Evolutionary conservation across 2,888 invertebrate genomes (phyloP), one percentile per base, ranked within the genome.

Genomic region (Tinea pellionella): DNA sequence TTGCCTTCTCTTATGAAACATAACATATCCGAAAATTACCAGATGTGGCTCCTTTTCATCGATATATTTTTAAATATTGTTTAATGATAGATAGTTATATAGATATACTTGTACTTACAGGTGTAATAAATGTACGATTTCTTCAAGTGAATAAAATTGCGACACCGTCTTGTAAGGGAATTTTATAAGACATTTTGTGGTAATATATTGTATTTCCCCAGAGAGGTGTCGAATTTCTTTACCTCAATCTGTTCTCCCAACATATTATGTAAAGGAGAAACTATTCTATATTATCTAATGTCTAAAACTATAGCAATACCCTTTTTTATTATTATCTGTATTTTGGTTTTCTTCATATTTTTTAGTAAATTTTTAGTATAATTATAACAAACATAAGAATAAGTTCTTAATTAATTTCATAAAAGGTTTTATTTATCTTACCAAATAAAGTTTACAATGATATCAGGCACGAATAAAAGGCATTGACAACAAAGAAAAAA

Each of bases 181-280:
- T 47, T 47, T 47, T 47, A 47, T 1, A n/a, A 47, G 16, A 47
- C 47, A 47, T 47, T 47, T 47, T 63, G 57, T 60, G 61, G 61
- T 59, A 60, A 65, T 63, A 64, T 63, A 63, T 63, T 59, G 16
- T 67, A 67, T 69, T 71, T 68, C 70, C 70, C 71, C 63, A 65
- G 61, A 67, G 66, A 66, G 67, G 65, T 73, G 65, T 72, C 68
- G 64, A 62, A 62, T 76, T 70, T 47, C 47, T 16, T 15, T n/a
- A 47, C 15, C 47, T 47, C n/a, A 47, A 47, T 47, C 47, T 16
- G 16, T 47, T n/a, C 16, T 47, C 47, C 47, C 9, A 15, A 47
- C 16, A 47, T 47, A 47, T 47, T 47, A 47, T 47, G 15, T 47
- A 37, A 37, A 37, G 6, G n/a, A 2, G 37, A 37, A 37, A 47